Conservation (phyloP, 1,140 invertebrate genomes). For the Uloborus diversus region DNA sequence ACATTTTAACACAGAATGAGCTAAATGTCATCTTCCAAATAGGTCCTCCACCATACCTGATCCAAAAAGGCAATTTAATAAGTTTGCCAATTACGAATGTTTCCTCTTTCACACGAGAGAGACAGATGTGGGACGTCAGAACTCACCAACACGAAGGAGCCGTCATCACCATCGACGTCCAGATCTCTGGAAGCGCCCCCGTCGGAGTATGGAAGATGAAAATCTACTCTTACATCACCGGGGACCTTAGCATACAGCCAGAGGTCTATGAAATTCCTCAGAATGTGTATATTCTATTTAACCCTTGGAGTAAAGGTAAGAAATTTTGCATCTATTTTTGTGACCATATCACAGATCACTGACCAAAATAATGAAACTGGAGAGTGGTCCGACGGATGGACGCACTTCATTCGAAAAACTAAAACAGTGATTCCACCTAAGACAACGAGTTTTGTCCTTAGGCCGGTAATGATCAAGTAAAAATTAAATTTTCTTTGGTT, state of each 20-base stretch:
- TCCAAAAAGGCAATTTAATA: constrained; percentile 72
- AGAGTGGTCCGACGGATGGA: too few relatives aligned
- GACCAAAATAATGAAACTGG: too few relatives aligned
- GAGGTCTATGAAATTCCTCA: constrained; percentile 71
- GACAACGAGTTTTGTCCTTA: too few relatives aligned
- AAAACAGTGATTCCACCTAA: too few relatives aligned
- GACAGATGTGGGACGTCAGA: constrained; percentile 67
- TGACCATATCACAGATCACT: too few relatives aligned
- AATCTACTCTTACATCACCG: constrained; percentile 80
- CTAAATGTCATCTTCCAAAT: too few relatives aligned
- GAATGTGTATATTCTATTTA: constrained; percentile 78
- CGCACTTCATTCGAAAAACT: too few relatives aligned
- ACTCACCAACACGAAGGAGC: constrained; percentile 68
- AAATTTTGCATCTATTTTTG: not conserved
- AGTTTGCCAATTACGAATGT: constrained; percentile 67
- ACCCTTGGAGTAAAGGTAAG: constrained; percentile 74
- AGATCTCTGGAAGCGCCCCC: constrained; percentile 75
- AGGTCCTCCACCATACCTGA: constrained; percentile 70
- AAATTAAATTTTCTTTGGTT: too few relatives aligned
- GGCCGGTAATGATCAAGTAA: too few relatives aligned
- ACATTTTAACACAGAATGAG: too few relatives aligned
- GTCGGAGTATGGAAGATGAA: constrained; percentile 88
- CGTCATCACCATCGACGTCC: constrained; percentile 70
- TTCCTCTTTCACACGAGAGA: constrained; percentile 65
- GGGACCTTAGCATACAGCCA: constrained; percentile 62